Percentiles rank a stretch among this genome's conserved stretches.
These are phyloP conservation scores for Parascotia fuliginaria DNA, from an alignment of 2,888 invertebrate species.

Conservation along the genomic window DNA sequence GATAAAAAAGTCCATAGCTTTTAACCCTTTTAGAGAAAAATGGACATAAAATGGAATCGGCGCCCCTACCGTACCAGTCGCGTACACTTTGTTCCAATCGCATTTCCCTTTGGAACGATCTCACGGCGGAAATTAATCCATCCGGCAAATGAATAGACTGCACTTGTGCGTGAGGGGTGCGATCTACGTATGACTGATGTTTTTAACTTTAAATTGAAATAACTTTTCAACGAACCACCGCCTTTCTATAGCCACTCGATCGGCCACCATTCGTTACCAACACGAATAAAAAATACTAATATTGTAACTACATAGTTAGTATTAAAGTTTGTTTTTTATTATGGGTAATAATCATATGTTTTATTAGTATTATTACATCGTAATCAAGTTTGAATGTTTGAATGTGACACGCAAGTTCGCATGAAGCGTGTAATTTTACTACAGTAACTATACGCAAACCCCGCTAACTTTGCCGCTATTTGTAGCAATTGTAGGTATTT, in stretches of 20 bases:
- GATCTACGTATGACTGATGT: slow-evolving; percentile 61
- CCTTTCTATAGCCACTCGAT: slow-evolving; percentile 12
- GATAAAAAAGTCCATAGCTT: slow-evolving; percentile 40
- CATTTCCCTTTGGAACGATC: slow-evolving; percentile 82
- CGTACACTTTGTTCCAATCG: slow-evolving; percentile 80
- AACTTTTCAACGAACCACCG: slow-evolving; percentile 21
- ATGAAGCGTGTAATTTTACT: slow-evolving; percentile 43
- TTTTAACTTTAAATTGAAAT: slow-evolving; percentile 51
- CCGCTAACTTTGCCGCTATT: slow-evolving; percentile 21
- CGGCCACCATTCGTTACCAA: not conserved
- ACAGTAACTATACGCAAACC: slow-evolving; percentile 18
- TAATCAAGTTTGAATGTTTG: slow-evolving; percentile 41
- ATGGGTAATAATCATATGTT: slow-evolving; percentile 34
- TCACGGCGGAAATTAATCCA: slow-evolving; percentile 83
- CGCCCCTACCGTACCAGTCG: slow-evolving; percentile 57
- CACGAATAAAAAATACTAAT: not conserved
- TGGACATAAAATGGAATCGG: slow-evolving; percentile 69
- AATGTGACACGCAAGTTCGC: slow-evolving; percentile 50
- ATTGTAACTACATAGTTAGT: not conserved
- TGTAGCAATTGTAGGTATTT: not conserved
- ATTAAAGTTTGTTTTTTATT: slow-evolving; percentile 30
- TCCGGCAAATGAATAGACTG: slow-evolving; percentile 83
- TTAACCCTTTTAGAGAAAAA: slow-evolving; percentile 64
- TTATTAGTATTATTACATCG: slow-evolving; percentile 38
- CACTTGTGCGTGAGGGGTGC: slow-evolving; percentile 77